Evolutionary conservation across 2,797 vertebrate genomes (phyloP), one percentile per base, ranked within the genome.

Genomic region (Catostomus latipinnis): DNA sequence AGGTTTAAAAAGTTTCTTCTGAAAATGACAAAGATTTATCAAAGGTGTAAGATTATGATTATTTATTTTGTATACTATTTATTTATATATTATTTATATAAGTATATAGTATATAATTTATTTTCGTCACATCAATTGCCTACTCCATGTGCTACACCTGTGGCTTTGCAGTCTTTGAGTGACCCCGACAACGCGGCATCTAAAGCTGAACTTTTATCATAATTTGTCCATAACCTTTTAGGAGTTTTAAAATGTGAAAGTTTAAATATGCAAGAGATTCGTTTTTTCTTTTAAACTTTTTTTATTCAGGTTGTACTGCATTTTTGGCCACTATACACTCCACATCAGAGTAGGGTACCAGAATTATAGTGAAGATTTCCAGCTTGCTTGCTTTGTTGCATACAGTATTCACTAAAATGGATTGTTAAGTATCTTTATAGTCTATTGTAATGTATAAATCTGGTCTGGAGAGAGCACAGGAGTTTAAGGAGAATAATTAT

Each of bases 371-470:
- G 10, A 77, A 75, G n/a, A 77, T 50, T 18, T 65, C 53, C 13
- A 70, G 71, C 63, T 79, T 54, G 43, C 46, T 61, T 5, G 34
- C 45, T 65, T 56, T 62, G 45, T 84, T 54, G 77, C 67, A 72
- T 67, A 74, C 45, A 68, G 9, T 71, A 56, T 63, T 54, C 56
- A 56, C 66, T 76, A 58, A 62, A 81, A 66, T 83, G 14, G 63
- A 69, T 43, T 43, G 14, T 45, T 66, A 12, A 60, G 34, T 22
- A 6, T 67, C 13, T 22, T 65, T 1, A 45, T 34, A 34, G 4
- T 11, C 57, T 68, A 68, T 12, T 54, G 63, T 83, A 53, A 67
- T 22, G n/a, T 66, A 22, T 49, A 53, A 49, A 75, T 54, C 10
- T 43, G 48, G 43, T 70, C 53, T 58, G 71, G 10, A 34, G 12